These are phyloP conservation scores for Electrophaes corylata DNA, from an alignment of 2,888 invertebrate species.

Conservation along the genomic window DNA sequence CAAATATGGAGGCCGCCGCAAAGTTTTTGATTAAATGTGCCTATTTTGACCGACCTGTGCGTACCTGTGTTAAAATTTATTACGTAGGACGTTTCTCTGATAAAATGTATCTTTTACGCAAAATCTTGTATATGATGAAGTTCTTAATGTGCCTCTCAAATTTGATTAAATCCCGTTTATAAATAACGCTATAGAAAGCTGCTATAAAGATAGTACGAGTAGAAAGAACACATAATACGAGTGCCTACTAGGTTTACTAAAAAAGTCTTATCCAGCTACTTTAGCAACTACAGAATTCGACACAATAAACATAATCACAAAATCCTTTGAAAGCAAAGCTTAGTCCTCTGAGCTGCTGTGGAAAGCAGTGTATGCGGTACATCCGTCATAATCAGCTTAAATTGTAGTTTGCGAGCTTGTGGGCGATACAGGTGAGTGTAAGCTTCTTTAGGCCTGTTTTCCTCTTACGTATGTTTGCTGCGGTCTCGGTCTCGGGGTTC, in stretches of 20 bases:
- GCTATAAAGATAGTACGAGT: too few relatives aligned
- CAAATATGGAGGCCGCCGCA: constrained; percentile 62
- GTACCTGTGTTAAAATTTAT: not conserved
- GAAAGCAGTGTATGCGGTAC: constrained; percentile 39
- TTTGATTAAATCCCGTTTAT: too few relatives aligned
- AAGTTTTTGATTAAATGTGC: constrained; percentile 53
- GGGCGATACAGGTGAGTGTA: constrained; percentile 60
- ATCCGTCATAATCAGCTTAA: constrained; percentile 68
- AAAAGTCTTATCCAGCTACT: not conserved
- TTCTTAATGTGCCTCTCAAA: too few relatives aligned
- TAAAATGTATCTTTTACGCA: too few relatives aligned
- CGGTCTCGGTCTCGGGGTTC: not conserved
- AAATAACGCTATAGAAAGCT: too few relatives aligned
- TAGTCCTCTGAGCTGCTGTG: constrained; percentile 34
- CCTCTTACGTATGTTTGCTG: constrained; percentile 41
- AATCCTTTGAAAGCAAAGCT: constrained; percentile 29
- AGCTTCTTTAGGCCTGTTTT: constrained; percentile 57
- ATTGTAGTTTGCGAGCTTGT: constrained; percentile 55
- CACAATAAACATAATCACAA: constrained; percentile 22
- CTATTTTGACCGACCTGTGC: not conserved
- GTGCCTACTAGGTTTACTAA: not conserved
- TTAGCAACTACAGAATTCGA: constrained; percentile 11
- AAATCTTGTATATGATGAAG: too few relatives aligned
- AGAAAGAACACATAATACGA: too few relatives aligned
- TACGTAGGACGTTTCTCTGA: too few relatives aligned